Conservation (phyloP, 2,797 vertebrate species). For the Scolopax rusticola region DNA sequence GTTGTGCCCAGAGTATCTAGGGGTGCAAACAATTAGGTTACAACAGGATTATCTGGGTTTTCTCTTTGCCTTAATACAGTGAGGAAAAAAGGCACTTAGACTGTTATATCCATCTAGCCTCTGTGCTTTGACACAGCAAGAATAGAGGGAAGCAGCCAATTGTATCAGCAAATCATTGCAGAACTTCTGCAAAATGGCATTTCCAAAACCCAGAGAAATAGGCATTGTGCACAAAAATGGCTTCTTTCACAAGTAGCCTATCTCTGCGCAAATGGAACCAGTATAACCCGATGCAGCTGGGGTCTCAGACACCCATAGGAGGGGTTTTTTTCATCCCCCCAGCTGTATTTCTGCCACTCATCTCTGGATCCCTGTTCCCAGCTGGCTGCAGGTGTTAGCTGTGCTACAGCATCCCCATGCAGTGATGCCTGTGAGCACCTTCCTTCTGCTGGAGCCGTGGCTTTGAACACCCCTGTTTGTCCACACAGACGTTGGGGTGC, state of each 20-base stretch:
- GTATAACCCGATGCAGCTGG: neutral
- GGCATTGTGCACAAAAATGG: neutral
- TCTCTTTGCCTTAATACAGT: slow-evolving; percentile 27
- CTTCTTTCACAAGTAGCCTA: neutral
- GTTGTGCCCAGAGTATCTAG: neutral
- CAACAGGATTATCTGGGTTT: slow-evolving; percentile 41
- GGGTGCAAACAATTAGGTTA: slow-evolving; percentile 54
- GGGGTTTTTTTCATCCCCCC: neutral
- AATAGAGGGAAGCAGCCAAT: slow-evolving; percentile 3
- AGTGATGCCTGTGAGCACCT: neutral
- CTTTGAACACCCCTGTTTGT: neutral
- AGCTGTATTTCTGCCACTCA: neutral
- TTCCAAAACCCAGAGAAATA: neutral
- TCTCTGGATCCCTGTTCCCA: neutral
- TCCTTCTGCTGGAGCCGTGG: neutral
- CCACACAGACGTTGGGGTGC: neutral
- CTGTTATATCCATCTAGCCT: neutral
- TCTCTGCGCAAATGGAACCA: neutral
- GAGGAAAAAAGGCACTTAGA: slow-evolving; percentile 36
- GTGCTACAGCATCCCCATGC: neutral
- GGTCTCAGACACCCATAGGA: neutral
- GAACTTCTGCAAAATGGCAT: slow-evolving; percentile 5
- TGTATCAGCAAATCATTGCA: slow-evolving; percentile 18
- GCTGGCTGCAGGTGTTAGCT: rapidly evolving
- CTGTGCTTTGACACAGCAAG: slow-evolving; percentile 1